Percentiles rank a stretch among this genome's conserved stretches.
phyloP scores from a whole-genome alignment of 2,113 vertebrate genomes.

The Sphyrna mokarran region DNA sequence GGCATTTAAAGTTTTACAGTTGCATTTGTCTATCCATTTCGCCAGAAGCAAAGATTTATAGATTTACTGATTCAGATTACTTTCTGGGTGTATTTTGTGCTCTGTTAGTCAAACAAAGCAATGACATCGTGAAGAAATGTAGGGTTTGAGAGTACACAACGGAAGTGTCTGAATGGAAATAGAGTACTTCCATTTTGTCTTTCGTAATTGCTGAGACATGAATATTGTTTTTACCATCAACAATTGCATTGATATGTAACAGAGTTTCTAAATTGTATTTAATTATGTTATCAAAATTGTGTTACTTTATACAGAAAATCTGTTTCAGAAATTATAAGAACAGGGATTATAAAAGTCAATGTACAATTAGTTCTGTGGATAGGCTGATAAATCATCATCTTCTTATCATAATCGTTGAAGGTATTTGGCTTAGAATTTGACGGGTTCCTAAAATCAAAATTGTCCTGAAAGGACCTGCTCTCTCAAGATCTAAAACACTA shows the following conservation, averaged over 20 bases:
- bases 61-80: background rate
- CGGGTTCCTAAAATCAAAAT: background rate
- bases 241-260: background rate
- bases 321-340: background rate
- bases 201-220: background rate
- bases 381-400: background rate
- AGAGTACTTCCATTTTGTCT: slow-evolving; percentile 15
- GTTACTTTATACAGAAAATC: background rate
- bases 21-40: background rate
- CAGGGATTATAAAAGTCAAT: background rate
- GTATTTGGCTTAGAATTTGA: background rate
- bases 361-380: background rate
- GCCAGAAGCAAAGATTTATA: background rate
- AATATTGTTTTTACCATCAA: background rate
- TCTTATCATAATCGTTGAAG: background rate
- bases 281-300: background rate
- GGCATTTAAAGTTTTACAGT: background rate
- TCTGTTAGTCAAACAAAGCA: background rate
- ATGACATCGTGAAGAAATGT: background rate
- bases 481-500: background rate
- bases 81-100: background rate
- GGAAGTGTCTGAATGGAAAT: background rate
- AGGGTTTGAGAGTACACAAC: background rate
- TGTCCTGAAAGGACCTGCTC: background rate
- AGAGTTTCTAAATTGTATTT: background rate